phyloP scores from a whole-genome alignment of 2,113 vertebrate species.

The Vidua macroura region DNA sequence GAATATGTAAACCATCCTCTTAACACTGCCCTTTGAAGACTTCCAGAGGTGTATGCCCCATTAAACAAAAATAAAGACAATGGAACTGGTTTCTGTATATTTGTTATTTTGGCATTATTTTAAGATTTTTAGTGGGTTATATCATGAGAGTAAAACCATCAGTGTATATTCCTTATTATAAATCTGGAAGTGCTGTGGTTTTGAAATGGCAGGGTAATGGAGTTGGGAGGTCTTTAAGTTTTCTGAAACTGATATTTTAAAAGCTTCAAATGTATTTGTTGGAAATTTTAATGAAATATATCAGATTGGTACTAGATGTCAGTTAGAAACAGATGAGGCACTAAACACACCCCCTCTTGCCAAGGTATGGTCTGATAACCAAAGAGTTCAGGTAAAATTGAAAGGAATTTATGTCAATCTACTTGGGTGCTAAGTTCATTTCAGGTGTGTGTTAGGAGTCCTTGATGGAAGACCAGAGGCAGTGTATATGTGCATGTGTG shows the following conservation, averaged over 20 bases:
- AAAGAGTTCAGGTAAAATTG: neutral
- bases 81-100: neutral
- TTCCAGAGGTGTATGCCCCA: neutral
- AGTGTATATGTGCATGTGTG: accelerated
- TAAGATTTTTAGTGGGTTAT: neutral
- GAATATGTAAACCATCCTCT: neutral
- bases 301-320: neutral
- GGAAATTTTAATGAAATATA: neutral
- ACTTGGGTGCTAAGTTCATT: neutral
- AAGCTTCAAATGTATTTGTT: neutral
- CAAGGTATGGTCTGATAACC: neutral
- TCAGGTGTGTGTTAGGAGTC: neutral
- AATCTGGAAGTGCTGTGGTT: neutral
- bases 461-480: neutral
- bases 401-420: neutral
- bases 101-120: neutral
- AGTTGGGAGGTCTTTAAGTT: neutral
- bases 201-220: neutral
- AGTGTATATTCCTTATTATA: neutral
- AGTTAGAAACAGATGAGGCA: neutral
- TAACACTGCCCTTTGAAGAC: neutral
- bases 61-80: neutral
- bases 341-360: neutral
- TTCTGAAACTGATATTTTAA: conserved; percentile 14
- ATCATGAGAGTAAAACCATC: neutral